A percentile compares a stretch with the other conserved stretches of the same genome.
phyloP scores from a whole-genome alignment of 1,140 invertebrate species.

The Pantala flavescens region DNA sequence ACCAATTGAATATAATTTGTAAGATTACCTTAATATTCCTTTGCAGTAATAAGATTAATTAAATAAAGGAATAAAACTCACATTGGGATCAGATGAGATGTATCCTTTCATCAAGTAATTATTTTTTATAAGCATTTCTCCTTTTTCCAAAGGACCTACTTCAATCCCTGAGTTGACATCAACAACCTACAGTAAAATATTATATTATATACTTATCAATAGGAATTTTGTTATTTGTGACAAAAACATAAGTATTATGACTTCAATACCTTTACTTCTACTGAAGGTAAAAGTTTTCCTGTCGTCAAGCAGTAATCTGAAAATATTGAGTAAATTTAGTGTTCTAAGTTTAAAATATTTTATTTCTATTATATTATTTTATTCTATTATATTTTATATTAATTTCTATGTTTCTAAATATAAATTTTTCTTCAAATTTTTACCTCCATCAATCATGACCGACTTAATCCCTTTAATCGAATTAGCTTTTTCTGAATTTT shows the following conservation, averaged over 20 bases:
- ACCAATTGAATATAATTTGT: too few relatives aligned
- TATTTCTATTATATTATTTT: background rate
- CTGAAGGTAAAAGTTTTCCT: background rate
- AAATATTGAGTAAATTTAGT: background rate
- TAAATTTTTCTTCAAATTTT: background rate
- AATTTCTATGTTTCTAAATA: background rate
- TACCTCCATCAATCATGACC: background rate
- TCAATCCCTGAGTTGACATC: background rate
- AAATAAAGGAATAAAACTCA: background rate
- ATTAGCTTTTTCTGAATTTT: background rate
- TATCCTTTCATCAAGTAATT: background rate
- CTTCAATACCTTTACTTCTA: background rate
- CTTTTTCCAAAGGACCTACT: background rate
- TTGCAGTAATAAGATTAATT: too few relatives aligned
- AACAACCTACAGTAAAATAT: background rate
- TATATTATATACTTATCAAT: background rate
- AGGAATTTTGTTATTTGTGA: background rate
- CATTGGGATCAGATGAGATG: background rate
- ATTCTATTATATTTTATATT: background rate
- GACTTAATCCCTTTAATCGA: background rate
- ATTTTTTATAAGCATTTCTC: background rate
- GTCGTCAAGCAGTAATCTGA: background rate
- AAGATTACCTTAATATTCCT: too few relatives aligned
- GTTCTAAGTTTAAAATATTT: background rate
- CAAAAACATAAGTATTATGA: background rate